phyloP scores from a whole-genome alignment of 2,797 vertebrate species.

The Melanotaenia trifasciata region DNA sequence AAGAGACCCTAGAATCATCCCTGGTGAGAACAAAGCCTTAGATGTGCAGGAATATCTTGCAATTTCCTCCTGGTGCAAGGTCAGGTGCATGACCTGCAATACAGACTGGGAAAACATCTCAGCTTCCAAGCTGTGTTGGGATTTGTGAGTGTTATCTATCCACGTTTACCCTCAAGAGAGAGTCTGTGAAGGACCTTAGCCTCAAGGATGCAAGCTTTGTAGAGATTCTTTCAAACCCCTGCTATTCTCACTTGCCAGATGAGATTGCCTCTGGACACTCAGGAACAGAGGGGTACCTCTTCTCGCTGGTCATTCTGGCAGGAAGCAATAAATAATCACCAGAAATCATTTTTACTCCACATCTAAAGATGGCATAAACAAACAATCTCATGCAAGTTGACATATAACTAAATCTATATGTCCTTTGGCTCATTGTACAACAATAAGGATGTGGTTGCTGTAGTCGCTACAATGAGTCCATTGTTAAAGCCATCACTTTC shows the following conservation, averaged over 20 bases:
- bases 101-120: conserved; percentile 2
- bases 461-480: too few relatives aligned
- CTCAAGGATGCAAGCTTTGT: conserved; percentile 44
- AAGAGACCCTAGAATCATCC: neutral
- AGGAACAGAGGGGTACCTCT: conserved; percentile 20
- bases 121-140: neutral
- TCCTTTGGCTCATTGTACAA: neutral
- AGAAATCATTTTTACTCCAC: conserved; percentile 29
- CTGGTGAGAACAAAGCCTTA: neutral
- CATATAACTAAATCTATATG: neutral
- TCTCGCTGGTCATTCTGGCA: conserved; percentile 3
- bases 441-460: conserved; percentile 3
- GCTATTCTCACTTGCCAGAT: conserved; percentile 45
- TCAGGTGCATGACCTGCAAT: neutral
- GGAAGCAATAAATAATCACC: conserved; percentile 26
- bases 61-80: conserved; percentile 1
- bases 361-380: conserved; percentile 42
- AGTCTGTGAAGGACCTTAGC: conserved; percentile 9
- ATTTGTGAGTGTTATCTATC: conserved; percentile 2
- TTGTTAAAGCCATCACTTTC: neutral
- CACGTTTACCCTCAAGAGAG: conserved; percentile 12
- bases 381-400: conserved; percentile 12
- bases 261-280: conserved; percentile 44
- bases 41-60: neutral
- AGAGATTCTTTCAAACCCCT: conserved; percentile 42